These are phyloP conservation scores for Lagopus muta DNA, from an alignment of 2,113 vertebrate genomes.

Conservation along the genomic window DNA sequence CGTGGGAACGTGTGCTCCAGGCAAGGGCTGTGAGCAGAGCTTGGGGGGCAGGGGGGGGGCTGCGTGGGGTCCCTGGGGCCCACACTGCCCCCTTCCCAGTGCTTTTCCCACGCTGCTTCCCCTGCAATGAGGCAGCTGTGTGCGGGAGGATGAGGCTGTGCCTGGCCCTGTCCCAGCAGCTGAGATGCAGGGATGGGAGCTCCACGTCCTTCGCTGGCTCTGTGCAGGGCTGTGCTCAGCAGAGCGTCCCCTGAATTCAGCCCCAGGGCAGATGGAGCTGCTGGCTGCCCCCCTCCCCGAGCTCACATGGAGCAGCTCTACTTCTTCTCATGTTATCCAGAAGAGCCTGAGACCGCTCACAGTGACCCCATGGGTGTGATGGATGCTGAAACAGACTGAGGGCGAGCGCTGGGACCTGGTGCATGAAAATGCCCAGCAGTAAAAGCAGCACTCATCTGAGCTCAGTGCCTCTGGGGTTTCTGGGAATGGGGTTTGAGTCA, in stretches of 20 bases:
- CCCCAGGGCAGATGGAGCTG: background rate
- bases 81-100: background rate
- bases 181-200: background rate
- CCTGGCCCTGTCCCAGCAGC: background rate
- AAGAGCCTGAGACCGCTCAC: background rate
- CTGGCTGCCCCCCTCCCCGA: background rate
- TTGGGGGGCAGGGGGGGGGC: too few species aligned
- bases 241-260: background rate
- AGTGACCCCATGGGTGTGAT: too few species aligned
- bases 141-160: background rate
- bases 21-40: background rate
- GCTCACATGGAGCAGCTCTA: background rate
- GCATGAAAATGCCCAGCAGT: background rate
- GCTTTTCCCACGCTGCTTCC: background rate
- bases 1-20: background rate
- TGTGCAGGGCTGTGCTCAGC: background rate
- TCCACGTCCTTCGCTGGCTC: background rate
- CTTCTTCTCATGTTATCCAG: background rate
- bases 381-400: background rate
- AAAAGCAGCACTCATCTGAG: background rate
- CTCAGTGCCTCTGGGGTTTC: background rate
- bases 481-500: background rate
- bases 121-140: background rate
- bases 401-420: too few species aligned
- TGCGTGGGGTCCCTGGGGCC: background rate